Conservation (phyloP, 2,113 vertebrate genomes). For the Beaufortia kweichowensis region DNA sequence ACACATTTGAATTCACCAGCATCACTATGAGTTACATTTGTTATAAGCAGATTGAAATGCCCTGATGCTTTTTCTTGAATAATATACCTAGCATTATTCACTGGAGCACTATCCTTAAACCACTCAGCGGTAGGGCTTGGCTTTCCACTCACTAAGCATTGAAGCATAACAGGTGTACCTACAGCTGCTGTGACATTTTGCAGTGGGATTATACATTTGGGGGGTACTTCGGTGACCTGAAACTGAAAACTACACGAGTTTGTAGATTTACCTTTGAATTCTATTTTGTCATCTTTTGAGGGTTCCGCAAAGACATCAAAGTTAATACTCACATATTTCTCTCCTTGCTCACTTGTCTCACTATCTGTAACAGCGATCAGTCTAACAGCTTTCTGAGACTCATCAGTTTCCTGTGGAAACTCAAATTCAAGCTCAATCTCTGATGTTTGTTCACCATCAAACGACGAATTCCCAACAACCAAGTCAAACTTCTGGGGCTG, state of each 20-base stretch:
- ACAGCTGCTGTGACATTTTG: conserved; percentile 78
- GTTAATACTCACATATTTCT: conserved; percentile 76
- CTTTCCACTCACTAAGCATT: conserved; percentile 86
- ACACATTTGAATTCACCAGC: conserved; percentile 89
- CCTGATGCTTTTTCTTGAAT: conserved; percentile 83
- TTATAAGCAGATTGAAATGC: conserved; percentile 85
- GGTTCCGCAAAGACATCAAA: conserved; percentile 83
- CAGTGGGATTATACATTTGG: conserved; percentile 83
- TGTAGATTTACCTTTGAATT: conserved; percentile 82
- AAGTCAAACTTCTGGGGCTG: conserved; percentile 77
- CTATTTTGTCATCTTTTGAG: conserved; percentile 78
- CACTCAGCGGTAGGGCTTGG: conserved; percentile 81
- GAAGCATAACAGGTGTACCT: conserved; percentile 84
- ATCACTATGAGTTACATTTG: conserved; percentile 77
- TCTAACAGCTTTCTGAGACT: conserved; percentile 76
- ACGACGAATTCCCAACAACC: conserved; percentile 74
- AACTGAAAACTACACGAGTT: conserved; percentile 90
- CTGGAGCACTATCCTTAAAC: conserved; percentile 82
- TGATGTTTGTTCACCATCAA: conserved; percentile 75
- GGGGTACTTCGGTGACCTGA: conserved; percentile 83
- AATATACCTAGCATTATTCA: conserved; percentile 80
- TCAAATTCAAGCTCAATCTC: conserved; percentile 88
- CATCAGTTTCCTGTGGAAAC: conserved; percentile 72
- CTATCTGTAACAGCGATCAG: conserved; percentile 77
- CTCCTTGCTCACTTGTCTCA: conserved; percentile 74